Percentiles rank a stretch among this genome's conserved stretches.
phyloP scores from a whole-genome alignment of 92 coral and sea anemone genomes.

The Pocillopora meandrina region DNA sequence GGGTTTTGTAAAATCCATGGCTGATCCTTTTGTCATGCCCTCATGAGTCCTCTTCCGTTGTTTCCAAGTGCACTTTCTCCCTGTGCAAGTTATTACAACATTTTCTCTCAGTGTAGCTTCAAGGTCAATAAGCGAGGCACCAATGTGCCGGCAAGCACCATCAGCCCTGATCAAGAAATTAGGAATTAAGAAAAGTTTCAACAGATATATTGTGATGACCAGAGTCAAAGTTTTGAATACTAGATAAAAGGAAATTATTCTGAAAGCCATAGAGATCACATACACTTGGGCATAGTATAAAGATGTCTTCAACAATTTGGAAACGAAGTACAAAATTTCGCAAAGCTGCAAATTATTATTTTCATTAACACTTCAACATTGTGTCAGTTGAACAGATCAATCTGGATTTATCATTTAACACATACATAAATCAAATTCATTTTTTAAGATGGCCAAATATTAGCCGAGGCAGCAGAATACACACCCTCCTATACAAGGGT shows the following conservation, averaged over 20 bases:
- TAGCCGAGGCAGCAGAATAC: conserved; percentile 5
- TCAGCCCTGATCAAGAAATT: conserved; percentile 35
- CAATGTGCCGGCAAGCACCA: conserved; percentile 47
- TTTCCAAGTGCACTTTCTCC: conserved; percentile 33
- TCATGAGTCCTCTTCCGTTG: conserved; percentile 29
- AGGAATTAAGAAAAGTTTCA: conserved; percentile 21
- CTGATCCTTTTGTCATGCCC: conserved; percentile 18
- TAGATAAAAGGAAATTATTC: conserved; percentile 19
- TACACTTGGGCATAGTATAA: conserved; percentile 5
- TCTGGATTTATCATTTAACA: conserved; percentile 8
- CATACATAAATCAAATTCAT: conserved; percentile 8
- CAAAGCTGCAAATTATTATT: conserved; percentile 15
- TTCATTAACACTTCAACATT: conserved; percentile 3
- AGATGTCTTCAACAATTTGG: conserved; percentile 19
- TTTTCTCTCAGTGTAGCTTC: conserved; percentile 33
- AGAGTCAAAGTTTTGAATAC: conserved; percentile 20
- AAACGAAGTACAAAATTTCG: conserved; percentile 10
- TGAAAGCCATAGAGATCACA: conserved; percentile 14
- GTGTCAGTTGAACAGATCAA: conserved; percentile 10
- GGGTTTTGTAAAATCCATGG: conserved; percentile 36
- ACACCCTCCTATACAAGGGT: conserved; percentile 50
- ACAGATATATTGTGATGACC: conserved; percentile 9
- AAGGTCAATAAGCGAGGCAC: conserved; percentile 39
- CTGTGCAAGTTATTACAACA: conserved; percentile 28
- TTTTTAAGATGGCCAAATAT: conserved; percentile 20